Evolutionary conservation across 2,113 vertebrate genomes (phyloP), one percentile per base, ranked within the genome.

Genomic region (Machaerirhynchus nigripectus): DNA sequence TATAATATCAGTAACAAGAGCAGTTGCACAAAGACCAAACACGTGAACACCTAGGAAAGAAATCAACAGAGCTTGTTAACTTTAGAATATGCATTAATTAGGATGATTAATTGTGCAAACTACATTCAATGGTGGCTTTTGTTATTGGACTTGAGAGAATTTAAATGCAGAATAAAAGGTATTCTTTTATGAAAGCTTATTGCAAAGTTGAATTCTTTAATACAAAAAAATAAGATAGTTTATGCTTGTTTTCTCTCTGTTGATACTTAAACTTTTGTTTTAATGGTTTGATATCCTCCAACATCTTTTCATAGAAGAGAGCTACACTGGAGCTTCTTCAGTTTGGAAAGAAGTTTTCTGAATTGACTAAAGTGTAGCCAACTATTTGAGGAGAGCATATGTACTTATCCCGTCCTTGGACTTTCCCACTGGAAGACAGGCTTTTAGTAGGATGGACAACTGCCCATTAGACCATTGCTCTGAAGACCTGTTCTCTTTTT

Each of bases 11-110:
- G 99, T 99, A 95, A 99, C 98, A 39, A 99, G 98, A 81, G 99
- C 99, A 13, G 99, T 99, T 88, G 99, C 99, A 96, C 99, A 99
- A 44, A 99, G 98, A 50, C 99, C 99, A 86, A 99, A 99, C 13
- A 99, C 98, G 33, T 99, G 99, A 87, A 99, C 99, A 18, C 99
- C 99, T 99, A 92, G 22, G 39, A 96, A 69, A 85, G 15, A 90
- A 95, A 96, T 52, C 21, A 65, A 35, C 21, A 87, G 39, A 76
- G 28, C 33, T 11, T 17, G 27, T 98, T 87, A 97, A 61, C 30
- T 76, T 86, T 52, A 87, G 55, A 52, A 20, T 53, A 49, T 57
- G 39, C 39, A 75, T 35, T 83, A 60, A 60, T 60, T n/a, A 57
- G 17, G n/a, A 24, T 15, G 59, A 75, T 89, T 60, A n/a, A 49